phyloP scores from a whole-genome alignment of 2,888 invertebrate genomes.

The Mactromeris polynyma region DNA sequence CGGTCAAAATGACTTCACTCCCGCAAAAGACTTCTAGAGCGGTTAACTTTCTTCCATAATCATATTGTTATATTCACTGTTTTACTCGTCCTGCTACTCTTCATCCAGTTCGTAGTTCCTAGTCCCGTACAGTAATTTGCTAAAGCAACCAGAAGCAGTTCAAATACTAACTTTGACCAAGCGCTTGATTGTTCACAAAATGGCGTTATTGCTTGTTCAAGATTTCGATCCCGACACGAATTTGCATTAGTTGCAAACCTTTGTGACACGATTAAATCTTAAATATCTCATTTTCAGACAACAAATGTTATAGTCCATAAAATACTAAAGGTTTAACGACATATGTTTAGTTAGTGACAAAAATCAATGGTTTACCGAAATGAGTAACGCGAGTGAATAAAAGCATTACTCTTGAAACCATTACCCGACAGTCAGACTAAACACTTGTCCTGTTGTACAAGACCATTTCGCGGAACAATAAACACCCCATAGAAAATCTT shows the following conservation, averaged over 20 bases:
- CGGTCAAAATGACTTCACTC: slow-evolving; percentile 28
- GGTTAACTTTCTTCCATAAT: slow-evolving; percentile 63
- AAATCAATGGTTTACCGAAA: neutral
- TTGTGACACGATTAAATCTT: neutral
- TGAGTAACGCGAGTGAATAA: neutral
- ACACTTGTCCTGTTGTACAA: neutral
- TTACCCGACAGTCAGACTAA: neutral
- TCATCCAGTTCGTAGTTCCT: slow-evolving; percentile 63
- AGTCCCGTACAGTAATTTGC: slow-evolving; percentile 55
- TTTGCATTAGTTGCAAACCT: neutral
- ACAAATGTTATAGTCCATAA: neutral
- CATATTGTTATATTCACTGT: slow-evolving; percentile 52
- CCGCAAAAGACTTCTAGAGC: slow-evolving; percentile 47
- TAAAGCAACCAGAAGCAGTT: slow-evolving; percentile 43
- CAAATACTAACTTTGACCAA: slow-evolving; percentile 49
- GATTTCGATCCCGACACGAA: neutral
- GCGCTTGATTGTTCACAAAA: slow-evolving; percentile 56
- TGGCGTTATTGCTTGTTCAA: slow-evolving; percentile 8
- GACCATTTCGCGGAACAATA: neutral
- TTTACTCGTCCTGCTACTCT: slow-evolving; percentile 43
- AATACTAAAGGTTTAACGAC: neutral
- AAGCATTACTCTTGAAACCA: neutral
- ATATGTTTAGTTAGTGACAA: neutral
- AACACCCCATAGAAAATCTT: neutral
- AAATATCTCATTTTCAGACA: neutral